A percentile compares a stretch with the other conserved stretches of the same genome.
These are phyloP conservation scores for Melolontha melolontha DNA, from an alignment of 2,888 invertebrate genomes.

Conservation along the genomic window DNA sequence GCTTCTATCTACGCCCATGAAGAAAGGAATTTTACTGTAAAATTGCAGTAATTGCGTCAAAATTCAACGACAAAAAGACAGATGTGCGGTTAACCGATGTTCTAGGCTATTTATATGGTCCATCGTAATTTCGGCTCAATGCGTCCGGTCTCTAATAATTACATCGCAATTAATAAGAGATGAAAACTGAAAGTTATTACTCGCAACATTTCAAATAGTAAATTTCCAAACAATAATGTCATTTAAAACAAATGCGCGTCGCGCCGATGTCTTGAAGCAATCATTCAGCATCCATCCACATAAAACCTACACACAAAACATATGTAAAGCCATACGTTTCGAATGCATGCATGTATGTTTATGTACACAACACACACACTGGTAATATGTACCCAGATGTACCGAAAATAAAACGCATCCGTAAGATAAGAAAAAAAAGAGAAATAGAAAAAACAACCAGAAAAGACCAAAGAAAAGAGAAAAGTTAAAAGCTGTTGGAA, in stretches of 20 bases:
- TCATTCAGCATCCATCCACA: constrained; percentile 23
- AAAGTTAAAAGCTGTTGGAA: constrained; percentile 13
- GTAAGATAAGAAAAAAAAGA: background rate
- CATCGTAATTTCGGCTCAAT: too few species aligned
- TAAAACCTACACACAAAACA: constrained; percentile 15
- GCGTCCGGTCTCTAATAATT: too few species aligned
- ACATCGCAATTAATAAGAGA: too few species aligned
- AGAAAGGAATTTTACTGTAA: too few species aligned
- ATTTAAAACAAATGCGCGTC: too few species aligned
- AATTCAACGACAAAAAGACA: too few species aligned
- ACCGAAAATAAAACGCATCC: constrained; percentile 26
- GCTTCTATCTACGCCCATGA: too few species aligned
- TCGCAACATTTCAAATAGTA: too few species aligned
- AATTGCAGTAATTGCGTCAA: too few species aligned
- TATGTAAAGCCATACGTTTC: constrained; percentile 1
- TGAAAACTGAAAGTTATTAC: too few species aligned
- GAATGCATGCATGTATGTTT: constrained; percentile 6
- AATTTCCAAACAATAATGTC: background rate
- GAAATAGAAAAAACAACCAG: constrained; percentile 4
- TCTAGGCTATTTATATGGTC: too few species aligned
- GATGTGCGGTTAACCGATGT: too few species aligned
- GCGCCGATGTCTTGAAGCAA: constrained; percentile 5
- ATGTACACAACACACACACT: constrained; percentile 19
- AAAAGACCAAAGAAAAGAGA: constrained; percentile 1
- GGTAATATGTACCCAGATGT: constrained; percentile 14